phyloP scores from a whole-genome alignment of 2,888 invertebrate species.

The Protophormia terraenovae region DNA sequence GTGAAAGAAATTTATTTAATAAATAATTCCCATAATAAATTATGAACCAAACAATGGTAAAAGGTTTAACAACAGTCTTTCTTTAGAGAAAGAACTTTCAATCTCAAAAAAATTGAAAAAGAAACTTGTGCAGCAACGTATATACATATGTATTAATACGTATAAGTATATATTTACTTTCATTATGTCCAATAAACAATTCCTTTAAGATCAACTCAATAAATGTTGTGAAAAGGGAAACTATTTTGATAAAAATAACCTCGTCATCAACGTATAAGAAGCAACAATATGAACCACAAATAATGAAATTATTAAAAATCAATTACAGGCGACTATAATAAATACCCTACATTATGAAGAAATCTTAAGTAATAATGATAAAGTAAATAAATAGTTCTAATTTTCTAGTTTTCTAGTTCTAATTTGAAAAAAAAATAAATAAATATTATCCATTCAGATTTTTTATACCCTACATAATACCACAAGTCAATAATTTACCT shows the following conservation, averaged over 20 bases:
- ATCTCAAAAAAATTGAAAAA: constrained; percentile 37
- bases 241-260: constrained; percentile 35
- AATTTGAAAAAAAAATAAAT: too few relatives aligned
- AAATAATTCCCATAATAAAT: constrained; percentile 51
- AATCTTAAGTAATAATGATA: too few relatives aligned
- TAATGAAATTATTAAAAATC: not conserved
- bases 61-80: constrained; percentile 19
- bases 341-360: not conserved
- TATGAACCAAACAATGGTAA: constrained; percentile 40
- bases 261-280: constrained; percentile 13
- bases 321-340: not conserved
- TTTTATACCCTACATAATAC: too few relatives aligned
- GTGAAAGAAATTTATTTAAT: constrained; percentile 48
- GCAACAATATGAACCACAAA: not conserved
- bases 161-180: constrained; percentile 26
- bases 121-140: constrained; percentile 3
- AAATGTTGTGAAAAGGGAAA: constrained; percentile 46
- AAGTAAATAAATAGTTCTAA: too few relatives aligned
- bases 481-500: too few relatives aligned
- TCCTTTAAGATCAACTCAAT: constrained; percentile 47
- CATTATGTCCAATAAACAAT: constrained; percentile 28
- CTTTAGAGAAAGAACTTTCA: constrained; percentile 53
- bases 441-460: too few relatives aligned
- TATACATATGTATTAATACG: not conserved
- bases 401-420: too few relatives aligned